Conservation (phyloP, 2,797 vertebrate genomes). For the Okamejei kenojei region DNA sequence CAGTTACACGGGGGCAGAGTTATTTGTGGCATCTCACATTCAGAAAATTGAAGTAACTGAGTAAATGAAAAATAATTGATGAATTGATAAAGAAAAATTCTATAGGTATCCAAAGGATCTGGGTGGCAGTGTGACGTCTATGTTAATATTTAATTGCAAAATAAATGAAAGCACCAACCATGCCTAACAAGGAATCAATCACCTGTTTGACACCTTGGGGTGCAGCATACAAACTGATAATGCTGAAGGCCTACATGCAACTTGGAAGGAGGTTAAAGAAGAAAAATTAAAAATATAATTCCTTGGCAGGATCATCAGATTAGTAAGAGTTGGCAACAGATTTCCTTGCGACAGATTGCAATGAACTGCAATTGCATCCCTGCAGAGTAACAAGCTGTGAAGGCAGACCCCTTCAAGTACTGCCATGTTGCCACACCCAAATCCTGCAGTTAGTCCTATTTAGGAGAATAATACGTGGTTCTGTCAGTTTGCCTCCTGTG, state of each 20-base stretch:
- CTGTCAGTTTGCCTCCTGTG: background rate
- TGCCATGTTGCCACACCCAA: background rate
- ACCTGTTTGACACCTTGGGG: background rate
- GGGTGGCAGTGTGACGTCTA: background rate
- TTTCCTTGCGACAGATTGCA: background rate
- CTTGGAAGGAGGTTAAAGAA: background rate
- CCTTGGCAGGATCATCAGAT: background rate
- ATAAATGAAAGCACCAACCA: background rate
- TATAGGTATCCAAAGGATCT: background rate
- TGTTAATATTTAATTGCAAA: background rate
- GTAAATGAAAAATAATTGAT: background rate
- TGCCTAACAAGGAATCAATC: background rate
- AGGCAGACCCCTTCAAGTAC: background rate
- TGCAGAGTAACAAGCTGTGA: background rate
- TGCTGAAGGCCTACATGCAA: background rate
- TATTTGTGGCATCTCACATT: background rate
- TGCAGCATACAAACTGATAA: background rate
- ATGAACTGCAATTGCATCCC: background rate
- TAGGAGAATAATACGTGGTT: background rate
- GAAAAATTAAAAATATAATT: background rate
- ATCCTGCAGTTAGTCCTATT: background rate
- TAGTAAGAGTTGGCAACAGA: background rate
- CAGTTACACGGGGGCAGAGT: background rate
- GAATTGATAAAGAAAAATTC: background rate
- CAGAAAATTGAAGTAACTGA: background rate